Conservation (phyloP, 2,113 vertebrate species). For the Sylvicapra grimmia region DNA sequence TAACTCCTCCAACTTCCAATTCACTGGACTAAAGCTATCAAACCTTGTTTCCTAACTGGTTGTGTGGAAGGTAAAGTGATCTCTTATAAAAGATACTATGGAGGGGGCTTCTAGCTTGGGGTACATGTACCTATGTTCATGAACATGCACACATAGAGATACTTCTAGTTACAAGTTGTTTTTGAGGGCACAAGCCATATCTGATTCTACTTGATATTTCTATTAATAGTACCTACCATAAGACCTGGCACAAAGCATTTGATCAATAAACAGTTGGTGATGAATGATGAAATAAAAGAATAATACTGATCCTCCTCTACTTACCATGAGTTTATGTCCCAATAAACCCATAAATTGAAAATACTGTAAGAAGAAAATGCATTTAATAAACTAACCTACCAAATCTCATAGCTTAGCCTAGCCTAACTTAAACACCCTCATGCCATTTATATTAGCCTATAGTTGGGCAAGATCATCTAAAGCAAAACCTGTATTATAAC, state of each 20-base stretch:
- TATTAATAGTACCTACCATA: not conserved
- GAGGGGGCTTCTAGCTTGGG: not conserved
- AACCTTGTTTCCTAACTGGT: not conserved
- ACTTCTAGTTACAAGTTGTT: not conserved
- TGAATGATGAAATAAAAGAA: not conserved
- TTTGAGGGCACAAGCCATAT: not conserved
- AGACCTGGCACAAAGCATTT: not conserved
- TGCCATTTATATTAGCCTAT: not conserved
- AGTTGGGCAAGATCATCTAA: not conserved
- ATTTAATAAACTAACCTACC: not conserved
- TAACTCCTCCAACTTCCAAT: not conserved
- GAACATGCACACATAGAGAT: too few relatives aligned
- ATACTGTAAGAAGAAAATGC: not conserved
- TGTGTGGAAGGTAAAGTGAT: not conserved
- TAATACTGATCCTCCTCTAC: not conserved
- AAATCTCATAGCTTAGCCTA: not conserved
- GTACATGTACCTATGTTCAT: not conserved
- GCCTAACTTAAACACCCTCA: not conserved
- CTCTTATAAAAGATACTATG: not conserved
- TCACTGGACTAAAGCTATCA: not conserved
- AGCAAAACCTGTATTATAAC: not conserved
- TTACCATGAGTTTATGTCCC: not conserved
- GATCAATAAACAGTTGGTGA: not conserved
- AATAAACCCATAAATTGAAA: not conserved
- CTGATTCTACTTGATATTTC: not conserved